Base-by-base conservation (phyloP, 2,888 invertebrate species). In the Polydrusus pterygomalis region DNA sequence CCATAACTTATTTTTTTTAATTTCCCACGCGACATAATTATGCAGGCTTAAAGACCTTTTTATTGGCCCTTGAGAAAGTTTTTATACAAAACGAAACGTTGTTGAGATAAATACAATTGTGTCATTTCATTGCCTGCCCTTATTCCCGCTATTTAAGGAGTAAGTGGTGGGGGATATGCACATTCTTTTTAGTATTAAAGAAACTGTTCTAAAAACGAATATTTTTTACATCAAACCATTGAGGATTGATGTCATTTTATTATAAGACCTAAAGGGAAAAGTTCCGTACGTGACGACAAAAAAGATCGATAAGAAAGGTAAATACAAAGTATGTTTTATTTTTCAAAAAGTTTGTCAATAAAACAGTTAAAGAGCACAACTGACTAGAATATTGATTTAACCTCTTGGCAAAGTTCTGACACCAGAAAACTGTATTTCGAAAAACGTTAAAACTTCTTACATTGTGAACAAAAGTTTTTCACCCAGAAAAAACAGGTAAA, bases 271-370 rank as follows among this genome's bases (percentile, higher is more conserved):
- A 43, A 49, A 49, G 49, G n/a, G 18, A 7, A 49, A 49, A 49
- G 1, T n/a, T n/a, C 47, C n/a, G n/a, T 49, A 51, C 51, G 51
- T 51, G 51, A 51, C 25, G 25, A 49, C 15, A 49, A 18, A 49
- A 20, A 51, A 51, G 20, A 20, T 11, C 51, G 9, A 11, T 20
- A 20, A 20, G 25, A 51, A 51, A 11, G 51, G 51, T 51, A 20
- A 49, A 25, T 51, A 51, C 51, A 51, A 51, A 20, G 51, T 51
- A 51, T 18, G 25, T 51, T 51, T 51, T 20, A 51, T 51, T 11
- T 51, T 25, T 20, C 18, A 10, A 13, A 51, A 51, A 51, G 25
- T 51, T 51, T 51, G 51, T 51, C 51, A 51, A 51, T 51, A 51
- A 51, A 51, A 25, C 25, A 51, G 51, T 51, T 51, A 51, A 51